Conservation (phyloP, 2,888 invertebrate genomes). For the Zhuqinia jingwanae region DNA sequence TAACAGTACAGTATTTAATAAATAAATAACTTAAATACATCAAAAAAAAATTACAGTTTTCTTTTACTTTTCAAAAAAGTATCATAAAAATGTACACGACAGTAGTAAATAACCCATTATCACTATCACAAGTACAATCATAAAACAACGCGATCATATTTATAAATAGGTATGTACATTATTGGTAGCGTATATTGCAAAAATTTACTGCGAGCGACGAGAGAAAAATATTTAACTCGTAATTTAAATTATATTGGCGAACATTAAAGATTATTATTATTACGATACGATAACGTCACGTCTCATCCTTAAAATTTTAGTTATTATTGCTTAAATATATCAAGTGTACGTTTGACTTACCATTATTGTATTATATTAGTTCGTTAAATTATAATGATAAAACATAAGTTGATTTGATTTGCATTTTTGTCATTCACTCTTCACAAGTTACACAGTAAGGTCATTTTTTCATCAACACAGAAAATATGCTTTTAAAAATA, state of each 20-base stretch:
- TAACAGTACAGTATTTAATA: background rate
- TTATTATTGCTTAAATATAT: conserved; percentile 23
- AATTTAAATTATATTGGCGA: conserved; percentile 12
- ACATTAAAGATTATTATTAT: background rate
- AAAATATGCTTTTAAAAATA: conserved; percentile 40
- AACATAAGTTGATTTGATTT: conserved; percentile 9
- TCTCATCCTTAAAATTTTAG: background rate
- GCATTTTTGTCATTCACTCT: conserved; percentile 43
- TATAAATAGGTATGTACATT: conserved; percentile 20
- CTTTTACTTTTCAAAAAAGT: background rate
- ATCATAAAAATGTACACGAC: background rate
- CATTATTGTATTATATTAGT: too few species aligned
- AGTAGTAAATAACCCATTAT: background rate
- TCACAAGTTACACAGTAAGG: conserved; percentile 40
- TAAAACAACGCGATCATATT: conserved; percentile 14
- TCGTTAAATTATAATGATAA: conserved; percentile 7
- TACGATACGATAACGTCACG: background rate
- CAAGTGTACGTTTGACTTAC: too few species aligned
- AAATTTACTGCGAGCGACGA: conserved; percentile 35
- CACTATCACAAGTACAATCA: background rate
- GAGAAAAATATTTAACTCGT: conserved; percentile 10
- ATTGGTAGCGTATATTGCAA: conserved; percentile 34
- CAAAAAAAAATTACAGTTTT: background rate
- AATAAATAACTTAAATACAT: conserved; percentile 14
- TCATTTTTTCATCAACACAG: conserved; percentile 22